Evolutionary conservation across 2,888 invertebrate genomes (phyloP).

Genomic region (Penaeus monodon): DNA sequence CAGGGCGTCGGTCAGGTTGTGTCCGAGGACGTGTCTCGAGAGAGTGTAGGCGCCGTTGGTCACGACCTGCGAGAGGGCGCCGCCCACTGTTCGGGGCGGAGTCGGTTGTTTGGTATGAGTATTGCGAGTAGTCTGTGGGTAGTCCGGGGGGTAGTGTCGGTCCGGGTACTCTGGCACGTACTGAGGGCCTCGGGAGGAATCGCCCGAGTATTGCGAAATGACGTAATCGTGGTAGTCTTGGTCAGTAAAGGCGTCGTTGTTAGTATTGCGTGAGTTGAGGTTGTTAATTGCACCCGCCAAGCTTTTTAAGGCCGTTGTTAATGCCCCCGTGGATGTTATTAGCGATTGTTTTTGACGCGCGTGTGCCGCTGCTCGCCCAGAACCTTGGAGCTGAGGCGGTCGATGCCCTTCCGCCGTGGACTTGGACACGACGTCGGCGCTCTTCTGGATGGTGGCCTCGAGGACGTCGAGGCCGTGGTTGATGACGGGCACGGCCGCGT

Average conservation of each 20-base stretch:
- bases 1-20: conserved; percentile 85
- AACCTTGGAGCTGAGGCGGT: conserved; percentile 45
- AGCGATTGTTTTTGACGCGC: conserved; percentile 52
- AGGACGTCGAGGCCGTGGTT: conserved; percentile 59
- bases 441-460: conserved; percentile 43
- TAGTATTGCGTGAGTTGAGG: conserved; percentile 26
- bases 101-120: conserved; percentile 5
- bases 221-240: conserved; percentile 43
- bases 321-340: conserved; percentile 57
- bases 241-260: conserved; percentile 22
- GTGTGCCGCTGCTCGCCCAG: conserved; percentile 59
- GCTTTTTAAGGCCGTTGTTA: conserved; percentile 44
- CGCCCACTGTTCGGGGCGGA: conserved; percentile 23
- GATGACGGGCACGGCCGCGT: conserved; percentile 62
- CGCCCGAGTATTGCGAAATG: conserved; percentile 17
- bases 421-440: conserved; percentile 44
- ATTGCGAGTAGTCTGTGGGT: conserved; percentile 3
- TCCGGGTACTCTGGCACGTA: neutral
- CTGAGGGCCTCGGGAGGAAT: neutral
- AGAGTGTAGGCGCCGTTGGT: conserved; percentile 79
- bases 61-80: conserved; percentile 52
- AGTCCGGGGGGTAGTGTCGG: conserved; percentile 11
- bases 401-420: conserved; percentile 58
- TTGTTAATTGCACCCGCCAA: conserved; percentile 54
- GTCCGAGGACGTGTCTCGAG: conserved; percentile 83